Percentiles rank a stretch among this genome's conserved stretches.
Evolutionary conservation across 2,113 vertebrate genomes (phyloP).

Genomic region (Symphodus melops): DNA sequence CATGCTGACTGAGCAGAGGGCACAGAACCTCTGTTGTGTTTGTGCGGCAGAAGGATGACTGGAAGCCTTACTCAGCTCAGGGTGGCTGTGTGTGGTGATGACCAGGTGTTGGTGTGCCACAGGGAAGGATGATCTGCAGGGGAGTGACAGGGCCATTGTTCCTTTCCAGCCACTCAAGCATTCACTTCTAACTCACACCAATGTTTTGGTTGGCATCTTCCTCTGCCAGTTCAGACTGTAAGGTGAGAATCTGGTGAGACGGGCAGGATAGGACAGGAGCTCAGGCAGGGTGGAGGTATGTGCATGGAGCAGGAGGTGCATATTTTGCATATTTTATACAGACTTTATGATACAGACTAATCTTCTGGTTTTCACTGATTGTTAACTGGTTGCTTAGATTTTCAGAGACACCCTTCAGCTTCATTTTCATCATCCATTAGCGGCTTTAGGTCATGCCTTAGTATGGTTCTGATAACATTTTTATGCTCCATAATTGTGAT

Average conservation of each 20-base stretch:
- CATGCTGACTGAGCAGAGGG: constrained; percentile 59
- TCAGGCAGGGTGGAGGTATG: constrained; percentile 9
- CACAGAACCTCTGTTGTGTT: constrained; percentile 15
- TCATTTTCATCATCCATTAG: no score
- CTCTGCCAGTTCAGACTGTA: constrained; percentile 21
- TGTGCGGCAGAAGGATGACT: constrained; percentile 43
- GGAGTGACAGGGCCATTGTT: constrained; percentile 70
- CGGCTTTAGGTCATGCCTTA: no score
- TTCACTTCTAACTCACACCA: constrained; percentile 40
- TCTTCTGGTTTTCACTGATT: background rate
- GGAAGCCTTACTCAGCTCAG: constrained; percentile 41
- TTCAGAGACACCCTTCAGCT: no score
- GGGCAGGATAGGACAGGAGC: constrained; percentile 14
- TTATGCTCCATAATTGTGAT: no score
- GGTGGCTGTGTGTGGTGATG: constrained; percentile 28
- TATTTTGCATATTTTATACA: background rate
- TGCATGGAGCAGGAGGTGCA: background rate
- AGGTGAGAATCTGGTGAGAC: constrained; percentile 53
- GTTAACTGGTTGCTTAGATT: background rate
- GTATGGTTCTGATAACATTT: no score
- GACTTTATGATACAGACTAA: background rate
- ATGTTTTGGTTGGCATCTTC: constrained; percentile 67
- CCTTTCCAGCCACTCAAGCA: constrained; percentile 48
- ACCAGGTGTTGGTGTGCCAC: constrained; percentile 11
- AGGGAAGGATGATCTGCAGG: constrained; percentile 9